Conservation (phyloP, 2,797 vertebrate species). For the Chloroceryle inda region DNA sequence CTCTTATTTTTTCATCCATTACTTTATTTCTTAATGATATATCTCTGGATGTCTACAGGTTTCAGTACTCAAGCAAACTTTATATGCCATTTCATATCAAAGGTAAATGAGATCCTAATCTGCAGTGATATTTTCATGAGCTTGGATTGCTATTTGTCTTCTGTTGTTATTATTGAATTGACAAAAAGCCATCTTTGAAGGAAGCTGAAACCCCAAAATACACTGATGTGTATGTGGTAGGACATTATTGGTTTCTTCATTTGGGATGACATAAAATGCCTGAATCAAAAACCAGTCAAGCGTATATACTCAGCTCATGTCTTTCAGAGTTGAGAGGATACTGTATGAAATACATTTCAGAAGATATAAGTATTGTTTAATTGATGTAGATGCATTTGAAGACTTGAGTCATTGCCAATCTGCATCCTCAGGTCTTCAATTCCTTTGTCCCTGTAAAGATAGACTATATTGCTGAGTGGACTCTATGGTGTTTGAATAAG, state of each 20-base stretch:
- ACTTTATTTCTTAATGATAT: neutral
- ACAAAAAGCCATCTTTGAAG: neutral
- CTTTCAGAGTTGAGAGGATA: neutral
- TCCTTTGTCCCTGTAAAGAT: neutral
- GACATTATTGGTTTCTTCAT: neutral
- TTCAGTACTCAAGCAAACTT: neutral
- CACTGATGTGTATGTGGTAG: neutral
- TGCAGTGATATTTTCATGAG: neutral
- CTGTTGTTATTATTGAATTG: neutral
- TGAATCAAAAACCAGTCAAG: neutral
- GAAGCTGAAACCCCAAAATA: neutral
- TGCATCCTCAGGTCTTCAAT: neutral
- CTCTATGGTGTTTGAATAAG: neutral
- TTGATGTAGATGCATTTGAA: neutral
- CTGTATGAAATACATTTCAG: neutral
- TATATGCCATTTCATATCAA: neutral
- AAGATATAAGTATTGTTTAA: neutral
- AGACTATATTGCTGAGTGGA: neutral
- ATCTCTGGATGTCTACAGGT: neutral
- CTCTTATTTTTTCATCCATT: neutral
- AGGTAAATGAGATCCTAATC: neutral
- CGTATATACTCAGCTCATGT: fast-evolving
- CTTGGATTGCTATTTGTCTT: neutral
- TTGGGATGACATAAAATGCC: neutral
- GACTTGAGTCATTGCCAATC: neutral